phyloP scores from a whole-genome alignment of 2,888 invertebrate species.

The Zeuzera pyrina region DNA sequence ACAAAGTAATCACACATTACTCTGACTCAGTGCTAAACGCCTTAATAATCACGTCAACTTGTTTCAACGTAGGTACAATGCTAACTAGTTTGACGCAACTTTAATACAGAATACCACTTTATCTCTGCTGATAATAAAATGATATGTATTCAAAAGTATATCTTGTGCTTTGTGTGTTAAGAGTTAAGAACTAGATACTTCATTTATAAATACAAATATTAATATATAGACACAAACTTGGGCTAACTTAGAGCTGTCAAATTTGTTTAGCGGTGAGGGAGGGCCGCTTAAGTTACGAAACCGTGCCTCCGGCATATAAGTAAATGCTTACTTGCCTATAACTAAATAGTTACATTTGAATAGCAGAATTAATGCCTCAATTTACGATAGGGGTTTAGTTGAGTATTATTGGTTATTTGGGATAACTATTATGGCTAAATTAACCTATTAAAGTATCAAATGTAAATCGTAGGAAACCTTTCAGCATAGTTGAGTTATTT shows the following conservation, averaged over 20 bases:
- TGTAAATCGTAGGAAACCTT: constrained; percentile 34
- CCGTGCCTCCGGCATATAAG: constrained; percentile 59
- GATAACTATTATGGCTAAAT: too few species aligned
- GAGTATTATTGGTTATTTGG: constrained; percentile 15
- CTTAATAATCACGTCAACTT: constrained; percentile 66
- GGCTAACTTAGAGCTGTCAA: constrained; percentile 69
- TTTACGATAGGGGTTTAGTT: constrained; percentile 49
- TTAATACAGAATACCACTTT: constrained; percentile 28
- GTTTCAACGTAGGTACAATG: constrained; percentile 62
- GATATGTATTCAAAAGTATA: constrained; percentile 10
- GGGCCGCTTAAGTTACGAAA: constrained; percentile 58
- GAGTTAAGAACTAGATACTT: constrained; percentile 8
- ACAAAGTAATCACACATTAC: constrained; percentile 18
- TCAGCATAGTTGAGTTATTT: constrained; percentile 35
- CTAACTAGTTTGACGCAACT: constrained; percentile 61
- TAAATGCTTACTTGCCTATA: constrained; percentile 64
- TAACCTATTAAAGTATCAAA: not conserved
- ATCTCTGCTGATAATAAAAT: constrained; percentile 4
- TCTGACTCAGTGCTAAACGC: constrained; percentile 47
- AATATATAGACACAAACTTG: constrained; percentile 55
- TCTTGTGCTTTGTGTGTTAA: constrained; percentile 19
- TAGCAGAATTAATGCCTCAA: constrained; percentile 65
- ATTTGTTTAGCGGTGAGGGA: constrained; percentile 69
- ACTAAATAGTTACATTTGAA: constrained; percentile 69
- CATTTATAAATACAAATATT: constrained; percentile 27